Percentiles rank a stretch among this genome's conserved stretches.
Evolutionary conservation across 2,888 invertebrate genomes (phyloP).

Genomic region (Pristionchus mayeri): DNA sequence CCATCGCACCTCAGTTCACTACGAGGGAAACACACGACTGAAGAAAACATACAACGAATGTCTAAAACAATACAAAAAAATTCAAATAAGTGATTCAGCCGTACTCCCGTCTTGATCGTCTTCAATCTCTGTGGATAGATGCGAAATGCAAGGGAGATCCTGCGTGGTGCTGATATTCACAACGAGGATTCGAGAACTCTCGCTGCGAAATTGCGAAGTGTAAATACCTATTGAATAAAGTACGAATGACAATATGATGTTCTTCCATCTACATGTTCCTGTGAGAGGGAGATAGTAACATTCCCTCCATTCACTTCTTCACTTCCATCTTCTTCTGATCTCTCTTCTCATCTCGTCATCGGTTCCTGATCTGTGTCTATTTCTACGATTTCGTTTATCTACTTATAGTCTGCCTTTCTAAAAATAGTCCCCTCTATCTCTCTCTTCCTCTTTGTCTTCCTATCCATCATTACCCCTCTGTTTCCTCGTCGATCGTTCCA

Average conservation of each 20-base stretch:
- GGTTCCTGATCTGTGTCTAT: too few relatives aligned
- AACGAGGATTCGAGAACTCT: too few relatives aligned
- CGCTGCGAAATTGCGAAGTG: too few relatives aligned
- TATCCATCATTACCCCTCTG: neutral
- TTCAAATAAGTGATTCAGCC: slow-evolving; percentile 53
- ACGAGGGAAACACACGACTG: too few relatives aligned
- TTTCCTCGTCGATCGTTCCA: too few relatives aligned
- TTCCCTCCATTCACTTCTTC: neutral
- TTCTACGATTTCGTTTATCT: too few relatives aligned
- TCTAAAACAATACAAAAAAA: neutral
- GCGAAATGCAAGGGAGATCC: slow-evolving; percentile 88
- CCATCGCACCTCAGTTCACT: neutral
- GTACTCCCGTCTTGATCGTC: slow-evolving; percentile 81
- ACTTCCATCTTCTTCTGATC: neutral
- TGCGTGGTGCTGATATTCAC: slow-evolving; percentile 87
- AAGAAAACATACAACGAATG: neutral
- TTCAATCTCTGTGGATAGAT: slow-evolving; percentile 89
- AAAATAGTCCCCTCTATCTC: neutral
- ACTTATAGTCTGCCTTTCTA: too few relatives aligned
- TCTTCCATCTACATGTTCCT: too few relatives aligned
- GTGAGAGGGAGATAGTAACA: neutral
- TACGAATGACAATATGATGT: too few relatives aligned
- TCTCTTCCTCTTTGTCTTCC: neutral
- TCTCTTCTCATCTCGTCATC: neutral
- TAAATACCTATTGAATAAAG: too few relatives aligned